These are phyloP conservation scores for Mya arenaria DNA, from an alignment of 1,140 invertebrate genomes.

Conservation along the genomic window DNA sequence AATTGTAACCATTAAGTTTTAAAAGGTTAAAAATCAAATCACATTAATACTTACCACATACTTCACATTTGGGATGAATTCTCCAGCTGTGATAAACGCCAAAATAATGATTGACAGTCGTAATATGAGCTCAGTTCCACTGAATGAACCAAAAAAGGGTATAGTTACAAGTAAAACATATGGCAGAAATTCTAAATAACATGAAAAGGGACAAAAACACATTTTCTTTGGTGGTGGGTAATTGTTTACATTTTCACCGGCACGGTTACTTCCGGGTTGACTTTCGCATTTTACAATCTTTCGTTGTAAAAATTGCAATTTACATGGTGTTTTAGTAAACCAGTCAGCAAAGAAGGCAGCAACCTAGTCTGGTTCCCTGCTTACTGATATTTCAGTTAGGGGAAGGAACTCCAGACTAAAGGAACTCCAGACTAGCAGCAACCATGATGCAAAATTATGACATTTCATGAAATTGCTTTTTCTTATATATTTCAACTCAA, in stretches of 20 bases:
- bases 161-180: slow-evolving; percentile 48
- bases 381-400: background rate
- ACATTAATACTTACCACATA: too few relatives aligned
- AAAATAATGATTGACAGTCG: slow-evolving; percentile 49
- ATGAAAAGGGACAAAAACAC: slow-evolving; percentile 27
- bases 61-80: slow-evolving; percentile 39
- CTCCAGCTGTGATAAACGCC: slow-evolving; percentile 11
- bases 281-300: too few relatives aligned
- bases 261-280: slow-evolving; percentile 35
- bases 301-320: too few relatives aligned
- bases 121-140: slow-evolving; percentile 33
- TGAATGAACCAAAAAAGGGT: slow-evolving; percentile 50
- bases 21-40: too few relatives aligned
- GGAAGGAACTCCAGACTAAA: background rate
- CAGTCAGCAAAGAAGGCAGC: background rate
- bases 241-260: slow-evolving; percentile 44
- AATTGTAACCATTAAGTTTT: too few relatives aligned
- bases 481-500: too few relatives aligned
- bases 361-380: background rate
- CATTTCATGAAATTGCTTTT: background rate
- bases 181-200: slow-evolving; percentile 49
- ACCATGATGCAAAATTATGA: slow-evolving; percentile 6
- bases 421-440: slow-evolving; percentile 26
- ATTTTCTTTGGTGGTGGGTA: slow-evolving; percentile 24
- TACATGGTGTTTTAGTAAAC: background rate